A percentile compares a stretch with the other conserved stretches of the same genome.
Evolutionary conservation across 2,113 vertebrate genomes (phyloP).

Genomic region (Phalacrocorax aristotelis): DNA sequence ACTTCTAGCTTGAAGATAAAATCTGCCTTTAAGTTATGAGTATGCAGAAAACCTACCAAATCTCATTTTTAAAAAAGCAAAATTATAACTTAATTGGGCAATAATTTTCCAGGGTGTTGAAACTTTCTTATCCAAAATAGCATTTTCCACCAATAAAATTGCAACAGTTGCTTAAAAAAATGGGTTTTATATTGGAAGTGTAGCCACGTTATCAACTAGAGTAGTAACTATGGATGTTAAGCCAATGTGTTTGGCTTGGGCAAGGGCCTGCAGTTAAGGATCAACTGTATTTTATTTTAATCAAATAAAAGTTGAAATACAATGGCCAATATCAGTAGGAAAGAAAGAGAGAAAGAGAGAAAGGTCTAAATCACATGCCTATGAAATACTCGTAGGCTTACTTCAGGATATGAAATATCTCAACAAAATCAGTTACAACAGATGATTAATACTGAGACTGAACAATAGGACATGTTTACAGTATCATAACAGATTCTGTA

Average conservation of each 20-base stretch:
- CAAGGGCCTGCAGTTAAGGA: neutral
- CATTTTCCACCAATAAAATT: conserved; percentile 5
- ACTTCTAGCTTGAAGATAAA: neutral
- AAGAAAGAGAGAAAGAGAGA: neutral
- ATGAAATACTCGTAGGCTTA: neutral
- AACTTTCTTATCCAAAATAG: neutral
- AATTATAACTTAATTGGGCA: neutral
- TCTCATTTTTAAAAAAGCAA: neutral
- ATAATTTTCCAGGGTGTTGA: neutral
- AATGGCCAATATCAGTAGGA: neutral
- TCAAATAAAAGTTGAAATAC: neutral
- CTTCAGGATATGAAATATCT: neutral
- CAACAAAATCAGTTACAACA: neutral
- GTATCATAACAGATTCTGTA: neutral
- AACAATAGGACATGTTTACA: neutral
- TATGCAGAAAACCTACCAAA: neutral
- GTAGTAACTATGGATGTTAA: neutral
- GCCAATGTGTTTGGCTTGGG: neutral
- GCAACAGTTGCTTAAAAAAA: neutral
- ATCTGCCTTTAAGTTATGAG: neutral
- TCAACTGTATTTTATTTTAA: neutral
- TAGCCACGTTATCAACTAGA: neutral
- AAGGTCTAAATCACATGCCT: neutral
- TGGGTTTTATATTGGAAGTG: neutral
- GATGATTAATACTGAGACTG: neutral